Conservation (phyloP, 1,140 invertebrate species). For the Homarus americanus region DNA sequence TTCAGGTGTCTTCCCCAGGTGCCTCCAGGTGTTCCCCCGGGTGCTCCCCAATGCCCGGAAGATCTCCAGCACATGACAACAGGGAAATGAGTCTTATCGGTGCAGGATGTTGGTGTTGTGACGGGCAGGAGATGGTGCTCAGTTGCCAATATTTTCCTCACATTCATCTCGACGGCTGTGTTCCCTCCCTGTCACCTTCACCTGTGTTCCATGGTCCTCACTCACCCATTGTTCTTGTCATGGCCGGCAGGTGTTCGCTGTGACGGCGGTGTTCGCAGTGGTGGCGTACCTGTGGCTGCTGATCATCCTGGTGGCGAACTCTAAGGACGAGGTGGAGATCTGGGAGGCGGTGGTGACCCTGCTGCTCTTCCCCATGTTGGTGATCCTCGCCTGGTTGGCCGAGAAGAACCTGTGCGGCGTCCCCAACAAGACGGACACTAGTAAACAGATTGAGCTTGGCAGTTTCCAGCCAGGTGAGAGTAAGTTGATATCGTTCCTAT, state of each 20-base stretch:
- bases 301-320: conserved; percentile 80
- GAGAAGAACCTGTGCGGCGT: conserved; percentile 78
- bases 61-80: no score
- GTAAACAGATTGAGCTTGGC: conserved; percentile 80
- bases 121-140: no score
- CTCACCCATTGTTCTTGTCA: no score
- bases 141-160: no score
- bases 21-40: no score
- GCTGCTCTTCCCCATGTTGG: conserved; percentile 81
- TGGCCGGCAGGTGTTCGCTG: conserved; percentile 81
- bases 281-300: conserved; percentile 85
- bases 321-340: conserved; percentile 80
- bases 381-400: conserved; percentile 80
- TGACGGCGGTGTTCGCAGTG: conserved; percentile 81
- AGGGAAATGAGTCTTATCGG: no score
- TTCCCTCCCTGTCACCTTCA: no score
- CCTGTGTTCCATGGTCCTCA: no score
- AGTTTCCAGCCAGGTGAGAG: conserved; percentile 77
- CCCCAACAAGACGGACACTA: conserved; percentile 75
- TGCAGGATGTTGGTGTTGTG: no score
- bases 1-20: no score
- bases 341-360: conserved; percentile 84
- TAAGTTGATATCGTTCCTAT: conserved; percentile 70
- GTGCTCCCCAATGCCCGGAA: no score
- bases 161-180: no score